Conservation (phyloP, 2,888 invertebrate genomes). For the Agriopis aurantiaria region DNA sequence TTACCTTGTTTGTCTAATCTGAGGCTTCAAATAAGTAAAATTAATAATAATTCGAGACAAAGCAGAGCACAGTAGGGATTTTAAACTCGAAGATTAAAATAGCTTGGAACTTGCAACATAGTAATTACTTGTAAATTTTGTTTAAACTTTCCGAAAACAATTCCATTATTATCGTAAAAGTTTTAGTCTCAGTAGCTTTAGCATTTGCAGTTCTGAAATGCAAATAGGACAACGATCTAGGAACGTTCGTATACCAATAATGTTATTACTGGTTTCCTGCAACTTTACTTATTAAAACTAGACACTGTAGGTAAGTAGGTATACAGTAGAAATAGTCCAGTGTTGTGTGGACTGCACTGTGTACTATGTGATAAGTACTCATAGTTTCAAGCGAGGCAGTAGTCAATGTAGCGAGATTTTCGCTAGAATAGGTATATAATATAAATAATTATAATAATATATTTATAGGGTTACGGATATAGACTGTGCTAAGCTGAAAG, state of each 20-base stretch:
- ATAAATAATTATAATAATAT: no score
- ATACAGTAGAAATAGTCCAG: no score
- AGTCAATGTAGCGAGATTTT: slow-evolving; percentile 1
- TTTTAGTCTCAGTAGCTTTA: slow-evolving; percentile 7
- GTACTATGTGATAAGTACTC: not conserved
- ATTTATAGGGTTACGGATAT: no score
- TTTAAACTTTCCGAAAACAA: slow-evolving; percentile 11
- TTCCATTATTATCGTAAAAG: slow-evolving; percentile 7
- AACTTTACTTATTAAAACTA: slow-evolving; percentile 81
- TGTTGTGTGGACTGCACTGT: not conserved
- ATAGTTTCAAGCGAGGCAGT: not conserved
- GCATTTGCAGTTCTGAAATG: slow-evolving; percentile 28
- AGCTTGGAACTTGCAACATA: not conserved
- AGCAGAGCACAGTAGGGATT: no score
- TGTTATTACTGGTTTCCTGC: slow-evolving; percentile 54
- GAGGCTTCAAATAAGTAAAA: no score
- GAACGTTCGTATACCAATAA: slow-evolving; percentile 62
- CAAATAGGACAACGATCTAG: slow-evolving; percentile 63
- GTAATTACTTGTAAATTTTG: not conserved
- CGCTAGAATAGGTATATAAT: not conserved
- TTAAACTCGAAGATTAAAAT: no score
- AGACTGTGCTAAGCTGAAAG: no score
- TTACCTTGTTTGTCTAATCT: no score
- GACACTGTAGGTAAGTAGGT: no score
- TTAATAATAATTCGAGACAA: no score